Evolutionary conservation across 1,140 invertebrate species (phyloP), one percentile per base, ranked within the genome.

Genomic region (Bombus difficillimus): DNA sequence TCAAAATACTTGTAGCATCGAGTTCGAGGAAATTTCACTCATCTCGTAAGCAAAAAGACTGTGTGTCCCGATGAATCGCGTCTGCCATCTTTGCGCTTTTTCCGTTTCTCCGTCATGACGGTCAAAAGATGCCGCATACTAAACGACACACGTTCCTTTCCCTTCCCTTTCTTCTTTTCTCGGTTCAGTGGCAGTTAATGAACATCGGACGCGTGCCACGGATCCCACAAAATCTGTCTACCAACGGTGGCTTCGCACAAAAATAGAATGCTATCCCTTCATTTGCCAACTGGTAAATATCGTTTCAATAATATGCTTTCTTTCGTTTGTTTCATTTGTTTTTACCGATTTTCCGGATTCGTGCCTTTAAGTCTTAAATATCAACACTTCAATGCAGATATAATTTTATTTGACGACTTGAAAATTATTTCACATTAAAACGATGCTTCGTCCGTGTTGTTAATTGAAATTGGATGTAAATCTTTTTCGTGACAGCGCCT

Each of bases 121-220:
- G 39, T n/a, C 68, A 32, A 79, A 80, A 72, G 41, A 34, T 41
- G n/a, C 66, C 34, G 76, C 83, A 37, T 10, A 25, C 62, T 59
- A 39, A 59, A 85, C 41, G 39, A 77, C 74, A 76, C 34, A 18
- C 34, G 53, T 59, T 74, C 37, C 22, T 76, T 71, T 25, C 13
- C 34, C 28, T 41, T 66, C 32, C 28, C 41, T 59, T 57, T 59
- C 22, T 69, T 59, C 41, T 12, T 25, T 78, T 9, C 53, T 66
- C 81, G 81, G 41, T 64, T 25, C 66, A 34, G 57, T 77, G 64
- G 68, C 34, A 66, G 74, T 83, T 86, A 86, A 86, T 86, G 85
- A 86, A 85, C 83, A 73, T 81, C 59, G 84, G 79, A 68, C 84
- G 85, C 85, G 81, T 86, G 85, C 85, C 81, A n/a, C 72, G 32